Percentiles rank a stretch among this genome's conserved stretches.
These are phyloP conservation scores for Uloborus diversus DNA, from an alignment of 1,140 invertebrate species.

Conservation along the genomic window DNA sequence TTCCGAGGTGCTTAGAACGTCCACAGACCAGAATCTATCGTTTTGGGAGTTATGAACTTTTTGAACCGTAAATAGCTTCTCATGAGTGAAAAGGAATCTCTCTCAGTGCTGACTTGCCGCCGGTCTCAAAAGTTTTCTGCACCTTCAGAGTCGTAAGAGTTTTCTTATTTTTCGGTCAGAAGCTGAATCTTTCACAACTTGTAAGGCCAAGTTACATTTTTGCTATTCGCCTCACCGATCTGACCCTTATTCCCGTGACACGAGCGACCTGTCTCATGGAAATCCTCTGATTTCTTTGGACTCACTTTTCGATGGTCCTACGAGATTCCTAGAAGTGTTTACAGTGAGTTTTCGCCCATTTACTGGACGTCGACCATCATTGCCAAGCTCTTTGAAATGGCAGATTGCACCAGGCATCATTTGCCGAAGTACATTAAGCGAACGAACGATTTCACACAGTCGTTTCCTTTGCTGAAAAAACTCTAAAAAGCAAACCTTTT, in stretches of 20 bases:
- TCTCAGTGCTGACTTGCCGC: background rate
- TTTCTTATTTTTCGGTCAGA: constrained; percentile 1
- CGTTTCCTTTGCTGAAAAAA: background rate
- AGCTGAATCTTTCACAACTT: background rate
- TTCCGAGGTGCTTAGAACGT: background rate
- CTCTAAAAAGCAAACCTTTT: background rate
- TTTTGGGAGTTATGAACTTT: constrained; percentile 2
- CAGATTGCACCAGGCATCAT: background rate
- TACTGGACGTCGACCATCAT: background rate
- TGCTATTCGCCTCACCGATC: background rate
- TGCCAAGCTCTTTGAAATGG: constrained; percentile 7
- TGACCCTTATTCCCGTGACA: background rate
- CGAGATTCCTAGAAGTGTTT: background rate
- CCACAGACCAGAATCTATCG: background rate
- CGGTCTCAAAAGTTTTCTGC: background rate
- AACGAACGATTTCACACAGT: constrained; percentile 1
- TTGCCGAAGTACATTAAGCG: background rate
- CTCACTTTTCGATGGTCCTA: background rate
- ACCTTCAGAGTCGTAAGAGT: background rate
- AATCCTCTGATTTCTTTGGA: background rate
- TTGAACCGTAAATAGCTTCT: background rate
- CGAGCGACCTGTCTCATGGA: background rate
- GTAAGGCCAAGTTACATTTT: constrained; percentile 7
- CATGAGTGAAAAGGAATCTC: background rate
- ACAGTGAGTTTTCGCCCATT: background rate